Conservation (phyloP, 1,140 invertebrate genomes). For the Chelonus insularis region DNA sequence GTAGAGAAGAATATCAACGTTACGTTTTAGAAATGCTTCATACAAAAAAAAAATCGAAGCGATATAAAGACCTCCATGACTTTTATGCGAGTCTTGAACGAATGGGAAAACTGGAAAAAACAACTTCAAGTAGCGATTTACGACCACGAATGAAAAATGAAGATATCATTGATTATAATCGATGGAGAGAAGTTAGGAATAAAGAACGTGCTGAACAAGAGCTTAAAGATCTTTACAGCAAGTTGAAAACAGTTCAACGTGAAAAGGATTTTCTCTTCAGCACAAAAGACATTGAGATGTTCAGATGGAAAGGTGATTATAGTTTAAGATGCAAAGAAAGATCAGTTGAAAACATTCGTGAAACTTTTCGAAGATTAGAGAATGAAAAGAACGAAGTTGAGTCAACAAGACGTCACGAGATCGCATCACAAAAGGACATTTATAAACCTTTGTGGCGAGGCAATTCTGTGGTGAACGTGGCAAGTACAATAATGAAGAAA, state of each 20-base stretch:
- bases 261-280: constrained; percentile 84
- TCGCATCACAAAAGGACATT: constrained; percentile 64
- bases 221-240: constrained; percentile 74
- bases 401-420: constrained; percentile 52
- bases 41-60: constrained; percentile 72
- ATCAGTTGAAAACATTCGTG: constrained; percentile 82
- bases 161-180: constrained; percentile 83
- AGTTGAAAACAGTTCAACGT: constrained; percentile 76
- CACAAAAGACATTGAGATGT: constrained; percentile 70
- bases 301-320: constrained; percentile 75
- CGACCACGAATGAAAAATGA: constrained; percentile 71
- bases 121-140: constrained; percentile 71
- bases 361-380: constrained; percentile 68
- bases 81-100: constrained; percentile 86
- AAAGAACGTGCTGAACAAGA: constrained; percentile 82
- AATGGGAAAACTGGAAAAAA: constrained; percentile 78
- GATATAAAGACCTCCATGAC: constrained; percentile 83
- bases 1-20: constrained; percentile 68
- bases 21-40: constrained; percentile 75
- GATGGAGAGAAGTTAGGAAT: constrained; percentile 79
- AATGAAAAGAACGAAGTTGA: constrained; percentile 59
- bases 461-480: constrained; percentile 76
- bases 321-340: constrained; percentile 81
- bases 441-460: constrained; percentile 84
- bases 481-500: constrained; percentile 67